Percentiles rank a stretch among this genome's conserved stretches.
phyloP scores from a whole-genome alignment of 2,113 vertebrate species.

The western clawed frog (Xenopus tropicalis) region UCB_Xtro_10.0 CM004443.2:179227001-179227500 shows the following conservation, averaged over 20 bases:
- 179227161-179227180: neutral
- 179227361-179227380: no score
- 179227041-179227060: no score
- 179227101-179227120: no score
- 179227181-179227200: constrained; percentile 1
- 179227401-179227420: neutral
- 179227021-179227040: no score
- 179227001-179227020: no score
- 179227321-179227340: constrained; percentile 6
- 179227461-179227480: no score
- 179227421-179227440: neutral
- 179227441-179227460: neutral
- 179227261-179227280: neutral
- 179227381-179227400: neutral
- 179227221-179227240: constrained; percentile 6
- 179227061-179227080: no score
- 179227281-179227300: constrained; percentile 1
- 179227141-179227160: no score
- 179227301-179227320: neutral
- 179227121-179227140: no score
- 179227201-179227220: constrained; percentile 1
- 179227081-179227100: no score
- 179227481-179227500: no score
- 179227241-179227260: neutral
- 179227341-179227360: constrained; percentile 1